Base-by-base conservation (phyloP, 92 coral and sea anemone genomes). In the Zoanthus solanderi region DNA sequence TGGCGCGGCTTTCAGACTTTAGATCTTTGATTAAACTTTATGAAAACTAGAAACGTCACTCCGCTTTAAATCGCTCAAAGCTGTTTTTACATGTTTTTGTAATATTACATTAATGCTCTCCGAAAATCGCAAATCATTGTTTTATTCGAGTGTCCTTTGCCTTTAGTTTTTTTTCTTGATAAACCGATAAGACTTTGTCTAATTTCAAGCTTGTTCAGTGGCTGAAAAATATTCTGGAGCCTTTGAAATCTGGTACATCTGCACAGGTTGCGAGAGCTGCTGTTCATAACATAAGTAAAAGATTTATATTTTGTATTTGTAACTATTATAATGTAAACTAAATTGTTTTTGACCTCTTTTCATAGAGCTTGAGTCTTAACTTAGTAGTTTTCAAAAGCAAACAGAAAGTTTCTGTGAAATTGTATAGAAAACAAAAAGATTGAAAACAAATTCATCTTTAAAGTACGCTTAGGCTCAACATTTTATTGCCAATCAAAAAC, bases 61-160 rank as follows among this genome's bases (percentile, higher is more conserved):
- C 45, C 46, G 75, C 54, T 75, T 46, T 44, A 47, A 46, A 45
- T 23, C 61, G 71, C n/a, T 68, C 18, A 81, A 10, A 23, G 53
- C 46, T 0, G 8, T 66, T 66, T 23, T 8, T 50, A 54, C 85
- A 66, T 81, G 72, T 80, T 45, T 28, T 68, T 50, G 45, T 66
- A 42, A 63, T 81, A 56, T 81, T 63, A 65, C 85, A 81, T 66
- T 81, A 76, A 37, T 7, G 68, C 52, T 68, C 37, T 37, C 66
- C 44, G 30, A 42, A 69, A 66, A 48, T 54, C 44, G 29, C 47
- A 66, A 48, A 65, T 67, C 10, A 67, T 47, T 81, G 75, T 81
- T 66, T 48, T 31, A 30, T 46, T 66, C 6, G 42, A 81, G 76
- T 65, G 61, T 42, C 60, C 71, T 81, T 81, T 67, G 71, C 53